Conservation (phyloP, 1,140 invertebrate genomes). For the Potamilus streckersoni region DNA sequence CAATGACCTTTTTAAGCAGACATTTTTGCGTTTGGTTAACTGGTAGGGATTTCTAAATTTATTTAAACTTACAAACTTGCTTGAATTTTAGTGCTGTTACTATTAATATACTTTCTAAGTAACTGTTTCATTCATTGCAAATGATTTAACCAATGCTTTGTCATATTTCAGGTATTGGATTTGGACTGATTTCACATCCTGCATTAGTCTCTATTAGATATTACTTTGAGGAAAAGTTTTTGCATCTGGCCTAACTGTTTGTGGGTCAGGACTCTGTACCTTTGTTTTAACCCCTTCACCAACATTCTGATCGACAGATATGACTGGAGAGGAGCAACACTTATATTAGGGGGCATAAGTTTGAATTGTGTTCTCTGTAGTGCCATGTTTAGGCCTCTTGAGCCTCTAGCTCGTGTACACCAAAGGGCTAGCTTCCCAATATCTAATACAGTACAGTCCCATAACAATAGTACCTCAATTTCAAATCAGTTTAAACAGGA, state of each 20-base stretch:
- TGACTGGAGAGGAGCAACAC: conserved; percentile 72
- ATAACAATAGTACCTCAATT: conserved; percentile 44
- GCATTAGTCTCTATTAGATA: conserved; percentile 91
- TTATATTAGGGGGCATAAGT: conserved; percentile 84
- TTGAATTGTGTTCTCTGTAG: conserved; percentile 83
- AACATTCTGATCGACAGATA: conserved; percentile 56
- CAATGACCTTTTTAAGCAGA: no score
- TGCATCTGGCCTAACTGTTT: conserved; percentile 85
- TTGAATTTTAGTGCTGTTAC: no score
- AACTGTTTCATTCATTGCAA: no score
- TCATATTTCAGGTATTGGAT: conserved; percentile 79
- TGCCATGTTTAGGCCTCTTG: conserved; percentile 81
- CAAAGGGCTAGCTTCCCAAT: conserved; percentile 81
- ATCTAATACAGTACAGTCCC: conserved; percentile 52
- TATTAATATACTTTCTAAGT: no score
- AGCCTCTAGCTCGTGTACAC: conserved; percentile 76
- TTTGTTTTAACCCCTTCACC: conserved; percentile 60
- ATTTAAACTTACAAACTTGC: no score
- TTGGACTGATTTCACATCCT: conserved; percentile 91
- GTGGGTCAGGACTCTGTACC: conserved; percentile 63
- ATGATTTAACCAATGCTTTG: no score
- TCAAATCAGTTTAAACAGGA: conserved; percentile 17
- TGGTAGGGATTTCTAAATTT: no score
- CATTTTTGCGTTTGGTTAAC: no score
- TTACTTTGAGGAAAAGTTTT: conserved; percentile 92